Conservation (phyloP, 2,113 vertebrate species). For the Struthio camelus region DNA sequence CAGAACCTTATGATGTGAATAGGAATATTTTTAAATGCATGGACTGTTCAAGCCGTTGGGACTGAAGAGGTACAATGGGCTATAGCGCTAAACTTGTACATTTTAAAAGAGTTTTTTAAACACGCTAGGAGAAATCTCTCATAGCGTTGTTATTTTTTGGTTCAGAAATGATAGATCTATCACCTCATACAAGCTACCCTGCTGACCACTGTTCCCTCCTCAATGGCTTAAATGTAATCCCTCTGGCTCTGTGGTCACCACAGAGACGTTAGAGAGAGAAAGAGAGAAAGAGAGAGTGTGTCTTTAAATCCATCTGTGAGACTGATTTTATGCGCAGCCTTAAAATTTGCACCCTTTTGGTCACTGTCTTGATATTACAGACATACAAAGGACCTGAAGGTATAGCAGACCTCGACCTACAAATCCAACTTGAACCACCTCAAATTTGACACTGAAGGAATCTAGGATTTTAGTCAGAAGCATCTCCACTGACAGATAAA, state of each 20-base stretch:
- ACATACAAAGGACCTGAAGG: background rate
- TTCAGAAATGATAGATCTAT: background rate
- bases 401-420: background rate
- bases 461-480: background rate
- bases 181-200: background rate
- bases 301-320: background rate
- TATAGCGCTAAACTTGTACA: background rate
- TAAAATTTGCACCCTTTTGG: background rate
- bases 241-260: background rate
- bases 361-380: background rate
- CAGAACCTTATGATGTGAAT: background rate
- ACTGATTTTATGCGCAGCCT: background rate
- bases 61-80: background rate
- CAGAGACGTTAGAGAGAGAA: background rate
- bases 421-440: background rate
- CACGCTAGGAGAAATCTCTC: background rate
- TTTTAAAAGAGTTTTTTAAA: background rate
- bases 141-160: background rate
- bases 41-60: background rate
- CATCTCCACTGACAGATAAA: background rate
- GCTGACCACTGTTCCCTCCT: background rate
- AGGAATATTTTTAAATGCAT: background rate
- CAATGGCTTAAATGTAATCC: background rate
- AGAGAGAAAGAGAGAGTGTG: fast-evolving
- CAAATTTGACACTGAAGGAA: background rate